A percentile compares a stretch with the other conserved stretches of the same genome.
Evolutionary conservation across 53 echinoderm and acorn worm genomes (phyloP).

Genomic region (Crossaster papposus): DNA sequence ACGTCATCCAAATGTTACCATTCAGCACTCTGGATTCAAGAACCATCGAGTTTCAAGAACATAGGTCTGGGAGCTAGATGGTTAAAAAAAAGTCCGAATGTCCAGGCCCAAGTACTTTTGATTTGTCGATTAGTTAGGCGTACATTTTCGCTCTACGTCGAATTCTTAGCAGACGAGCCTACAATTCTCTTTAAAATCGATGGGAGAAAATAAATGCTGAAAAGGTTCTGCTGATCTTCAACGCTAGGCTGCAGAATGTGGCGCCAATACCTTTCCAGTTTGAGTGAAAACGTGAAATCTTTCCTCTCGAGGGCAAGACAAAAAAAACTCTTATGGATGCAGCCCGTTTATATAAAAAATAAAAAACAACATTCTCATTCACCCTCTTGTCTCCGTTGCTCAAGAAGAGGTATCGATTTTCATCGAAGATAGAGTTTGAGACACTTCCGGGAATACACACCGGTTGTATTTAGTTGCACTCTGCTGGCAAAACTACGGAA

Average conservation of each 20-base stretch:
- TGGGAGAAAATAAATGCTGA: background rate
- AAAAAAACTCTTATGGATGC: background rate
- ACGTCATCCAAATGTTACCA: too few species aligned
- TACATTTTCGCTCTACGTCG: too few species aligned
- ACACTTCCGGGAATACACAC: background rate
- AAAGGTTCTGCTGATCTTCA: background rate
- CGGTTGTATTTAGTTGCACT: background rate
- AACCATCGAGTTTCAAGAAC: too few species aligned
- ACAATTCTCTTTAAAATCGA: background rate
- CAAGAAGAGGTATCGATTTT: slow-evolving; percentile 3
- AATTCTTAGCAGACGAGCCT: too few species aligned
- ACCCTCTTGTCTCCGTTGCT: background rate
- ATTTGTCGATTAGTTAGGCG: too few species aligned
- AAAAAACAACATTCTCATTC: background rate
- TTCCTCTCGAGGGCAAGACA: background rate
- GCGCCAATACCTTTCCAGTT: slow-evolving; percentile 29
- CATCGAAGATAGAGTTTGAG: background rate
- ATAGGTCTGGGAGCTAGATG: too few species aligned
- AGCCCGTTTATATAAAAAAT: background rate
- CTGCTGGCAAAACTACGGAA: background rate
- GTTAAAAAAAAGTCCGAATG: too few species aligned
- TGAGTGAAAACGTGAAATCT: slow-evolving; percentile 16
- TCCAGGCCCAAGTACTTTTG: too few species aligned
- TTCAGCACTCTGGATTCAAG: too few species aligned
- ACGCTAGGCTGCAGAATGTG: background rate